phyloP scores from a whole-genome alignment of 2,113 vertebrate genomes.

The Nothocercus julius region DNA sequence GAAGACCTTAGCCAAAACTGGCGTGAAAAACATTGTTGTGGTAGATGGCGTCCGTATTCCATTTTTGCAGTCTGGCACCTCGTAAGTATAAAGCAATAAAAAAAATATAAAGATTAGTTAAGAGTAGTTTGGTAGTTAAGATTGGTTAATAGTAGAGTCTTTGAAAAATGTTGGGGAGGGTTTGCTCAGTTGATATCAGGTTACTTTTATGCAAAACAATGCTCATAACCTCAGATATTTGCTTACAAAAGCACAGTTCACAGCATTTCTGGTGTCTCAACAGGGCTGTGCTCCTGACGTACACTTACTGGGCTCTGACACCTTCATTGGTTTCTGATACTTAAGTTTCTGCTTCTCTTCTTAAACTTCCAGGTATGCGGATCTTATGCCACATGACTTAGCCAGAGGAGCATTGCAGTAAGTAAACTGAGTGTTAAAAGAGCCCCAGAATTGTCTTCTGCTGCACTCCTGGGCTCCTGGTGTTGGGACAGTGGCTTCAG shows the following conservation, averaged over 20 bases:
- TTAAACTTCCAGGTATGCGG: conserved; percentile 82
- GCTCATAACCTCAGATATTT: neutral
- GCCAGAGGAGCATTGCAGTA: conserved; percentile 92
- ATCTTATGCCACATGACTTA: conserved; percentile 96
- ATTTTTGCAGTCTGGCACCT: conserved; percentile 90
- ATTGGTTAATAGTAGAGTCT: fast-evolving
- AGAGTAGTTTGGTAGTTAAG: too few relatives aligned
- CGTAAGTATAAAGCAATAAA: conserved; percentile 77
- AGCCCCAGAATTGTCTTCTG: neutral
- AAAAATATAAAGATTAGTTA: too few relatives aligned
- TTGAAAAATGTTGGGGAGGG: neutral
- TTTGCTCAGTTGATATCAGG: fast-evolving
- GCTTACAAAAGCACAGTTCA: fast-evolving
- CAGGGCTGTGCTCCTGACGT: neutral
- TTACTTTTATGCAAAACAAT: neutral
- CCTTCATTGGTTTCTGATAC: neutral
- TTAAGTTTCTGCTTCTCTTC: neutral
- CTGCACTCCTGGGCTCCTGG: neutral
- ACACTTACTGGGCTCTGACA: fast-evolving
- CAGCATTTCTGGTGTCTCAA: neutral
- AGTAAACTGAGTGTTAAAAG: conserved; percentile 57
- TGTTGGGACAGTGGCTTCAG: neutral
- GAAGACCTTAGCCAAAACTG: conserved; percentile 86
- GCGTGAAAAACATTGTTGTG: conserved; percentile 90
- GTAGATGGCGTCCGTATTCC: conserved; percentile 95